Base-by-base conservation (phyloP, 2,113 vertebrate genomes). In the Fulica atra region DNA sequence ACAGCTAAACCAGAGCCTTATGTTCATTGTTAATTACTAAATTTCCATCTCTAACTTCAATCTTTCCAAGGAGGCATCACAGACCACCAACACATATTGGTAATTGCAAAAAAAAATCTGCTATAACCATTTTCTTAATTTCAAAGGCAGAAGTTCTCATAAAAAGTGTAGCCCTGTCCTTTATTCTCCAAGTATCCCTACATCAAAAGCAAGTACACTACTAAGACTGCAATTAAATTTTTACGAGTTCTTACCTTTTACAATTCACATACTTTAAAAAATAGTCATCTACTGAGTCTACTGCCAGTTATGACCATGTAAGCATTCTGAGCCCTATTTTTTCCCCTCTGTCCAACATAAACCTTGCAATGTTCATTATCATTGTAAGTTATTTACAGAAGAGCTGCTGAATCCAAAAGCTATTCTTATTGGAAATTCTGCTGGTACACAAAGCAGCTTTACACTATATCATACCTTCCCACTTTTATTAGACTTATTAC, bases 401-500 rank as follows among this genome's bases (percentile, higher is more conserved):
- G 72, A 87, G 69, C 15, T 61, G 38, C 50, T 82, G 73, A 94
- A 65, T 74, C 60, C n/a, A 86, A 68, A 90, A 88, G 11, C 38
- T 1, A 35, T 31, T 42, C 63, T 71, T 60, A 36, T 7, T 90
- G 72, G 59, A 85, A 93, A 90, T 74, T 57, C 64, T 80, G 50
- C 36, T 82, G 72, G 69, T 78, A 91, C 76, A 92, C 78, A 81
- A 79, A 95, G 84, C 50, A 86, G n/a, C 59, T 89, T 68, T 90
- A 90, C 65, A 84, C 88, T 82, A 33, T 77, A 78, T 86, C 93
- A 70, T 68, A 79, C 54, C 56, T 88, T 89, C 82, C 66, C 69
- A n/a, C 77, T 85, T 86, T 85, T 84, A 81, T 93, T 92, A 92
- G 66, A 92, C 85, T 92, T 96, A 93, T 77, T 92, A 94, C 87